phyloP scores from a whole-genome alignment of 2,797 vertebrate species.

The Sebastes iracundus region DNA sequence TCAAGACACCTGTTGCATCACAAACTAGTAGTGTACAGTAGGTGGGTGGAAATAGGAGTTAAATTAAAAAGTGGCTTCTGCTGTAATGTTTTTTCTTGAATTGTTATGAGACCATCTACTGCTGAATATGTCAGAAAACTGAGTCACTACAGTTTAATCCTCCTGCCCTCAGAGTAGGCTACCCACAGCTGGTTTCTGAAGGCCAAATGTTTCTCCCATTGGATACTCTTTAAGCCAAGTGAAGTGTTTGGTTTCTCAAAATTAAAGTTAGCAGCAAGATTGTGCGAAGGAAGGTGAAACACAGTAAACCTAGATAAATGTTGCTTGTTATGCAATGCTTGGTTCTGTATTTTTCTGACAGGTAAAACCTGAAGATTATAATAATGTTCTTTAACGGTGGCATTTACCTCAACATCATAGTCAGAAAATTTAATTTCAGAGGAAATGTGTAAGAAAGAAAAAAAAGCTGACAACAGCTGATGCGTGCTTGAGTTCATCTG shows the following conservation, averaged over 20 bases:
- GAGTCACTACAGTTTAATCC: neutral
- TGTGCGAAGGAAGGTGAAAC: neutral
- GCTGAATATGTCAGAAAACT: neutral
- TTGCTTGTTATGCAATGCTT: neutral
- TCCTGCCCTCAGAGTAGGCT: neutral
- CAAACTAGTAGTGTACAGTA: neutral
- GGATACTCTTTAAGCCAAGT: neutral
- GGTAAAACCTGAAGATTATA: neutral
- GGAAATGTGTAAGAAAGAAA: neutral
- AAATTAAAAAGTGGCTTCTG: neutral
- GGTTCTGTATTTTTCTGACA: neutral
- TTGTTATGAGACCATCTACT: neutral
- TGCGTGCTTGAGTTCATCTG: neutral
- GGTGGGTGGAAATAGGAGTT: neutral
- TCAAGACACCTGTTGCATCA: neutral
- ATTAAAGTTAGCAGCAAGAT: neutral
- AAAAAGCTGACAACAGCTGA: neutral
- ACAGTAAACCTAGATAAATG: neutral
- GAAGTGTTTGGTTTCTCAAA: neutral
- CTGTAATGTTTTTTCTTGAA: neutral
- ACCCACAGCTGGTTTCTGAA: neutral
- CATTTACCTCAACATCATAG: neutral
- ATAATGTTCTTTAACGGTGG: neutral
- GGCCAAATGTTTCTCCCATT: neutral
- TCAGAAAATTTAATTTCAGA: neutral